These are phyloP conservation scores for Drosophila leontia DNA, from an alignment of 1,140 invertebrate genomes.

Conservation along the genomic window DNA sequence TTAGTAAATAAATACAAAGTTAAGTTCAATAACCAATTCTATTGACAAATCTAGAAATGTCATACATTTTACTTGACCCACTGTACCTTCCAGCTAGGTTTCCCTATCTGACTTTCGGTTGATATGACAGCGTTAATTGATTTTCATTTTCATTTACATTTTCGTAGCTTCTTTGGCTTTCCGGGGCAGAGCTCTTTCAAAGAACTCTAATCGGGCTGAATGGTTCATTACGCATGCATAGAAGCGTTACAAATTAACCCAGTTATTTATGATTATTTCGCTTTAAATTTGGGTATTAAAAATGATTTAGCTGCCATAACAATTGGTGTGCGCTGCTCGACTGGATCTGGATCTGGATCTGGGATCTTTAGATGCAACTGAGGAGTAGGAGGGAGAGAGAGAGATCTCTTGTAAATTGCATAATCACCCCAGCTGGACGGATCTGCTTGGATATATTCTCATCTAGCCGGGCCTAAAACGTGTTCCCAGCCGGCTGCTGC, in stretches of 20 bases:
- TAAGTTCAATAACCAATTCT: no score
- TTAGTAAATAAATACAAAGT: neutral
- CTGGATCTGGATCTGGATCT: slow-evolving; percentile 3
- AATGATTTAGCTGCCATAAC: slow-evolving; percentile 63
- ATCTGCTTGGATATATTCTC: slow-evolving; percentile 26
- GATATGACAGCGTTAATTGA: slow-evolving; percentile 76
- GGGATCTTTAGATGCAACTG: slow-evolving; percentile 25
- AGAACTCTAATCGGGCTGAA: slow-evolving; percentile 59
- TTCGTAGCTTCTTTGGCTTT: slow-evolving; percentile 17
- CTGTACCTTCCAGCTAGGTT: slow-evolving; percentile 14
- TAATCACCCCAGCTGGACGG: slow-evolving; percentile 56
- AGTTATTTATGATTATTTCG: slow-evolving; percentile 81
- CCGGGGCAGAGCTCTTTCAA: slow-evolving; percentile 3
- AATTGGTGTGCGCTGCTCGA: slow-evolving; percentile 19
- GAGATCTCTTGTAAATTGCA: slow-evolving; percentile 68
- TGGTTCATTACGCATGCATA: slow-evolving; percentile 76
- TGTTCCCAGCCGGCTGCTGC: slow-evolving; percentile 59
- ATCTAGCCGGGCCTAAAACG: slow-evolving; percentile 47
- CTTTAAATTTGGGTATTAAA: slow-evolving; percentile 63
- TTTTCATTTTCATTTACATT: slow-evolving; percentile 70
- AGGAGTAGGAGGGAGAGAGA: neutral
- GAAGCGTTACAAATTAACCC: slow-evolving; percentile 83
- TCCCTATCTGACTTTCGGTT: slow-evolving; percentile 30
- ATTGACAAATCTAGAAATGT: no score
- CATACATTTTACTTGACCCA: neutral